A percentile compares a stretch with the other conserved stretches of the same genome.
Evolutionary conservation across 2,888 invertebrate genomes (phyloP).

Genomic region (Heliconius erato): DNA sequence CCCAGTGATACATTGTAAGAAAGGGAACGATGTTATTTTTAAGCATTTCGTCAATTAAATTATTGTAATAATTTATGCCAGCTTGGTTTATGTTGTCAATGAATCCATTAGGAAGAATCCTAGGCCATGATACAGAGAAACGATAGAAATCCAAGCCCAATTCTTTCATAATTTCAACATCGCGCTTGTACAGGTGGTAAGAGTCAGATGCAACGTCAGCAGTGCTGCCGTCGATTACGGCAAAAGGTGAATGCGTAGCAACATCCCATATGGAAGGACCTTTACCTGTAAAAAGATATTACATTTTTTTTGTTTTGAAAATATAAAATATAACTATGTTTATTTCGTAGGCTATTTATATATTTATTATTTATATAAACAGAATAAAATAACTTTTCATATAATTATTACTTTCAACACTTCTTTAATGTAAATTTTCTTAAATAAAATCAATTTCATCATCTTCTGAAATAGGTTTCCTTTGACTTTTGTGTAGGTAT

Average conservation of each 20-base stretch:
- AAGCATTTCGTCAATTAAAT: constrained; percentile 85
- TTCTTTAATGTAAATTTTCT: too few relatives aligned
- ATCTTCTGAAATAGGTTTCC: too few relatives aligned
- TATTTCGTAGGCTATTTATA: too few relatives aligned
- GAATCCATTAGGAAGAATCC: constrained; percentile 87
- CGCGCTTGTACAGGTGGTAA: constrained; percentile 86
- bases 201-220: constrained; percentile 87
- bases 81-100: constrained; percentile 83
- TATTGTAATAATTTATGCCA: constrained; percentile 88
- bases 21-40: constrained; percentile 81
- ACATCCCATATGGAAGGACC: constrained; percentile 86
- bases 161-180: constrained; percentile 76
- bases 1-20: constrained; percentile 86
- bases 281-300: constrained; percentile 76
- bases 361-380: too few relatives aligned
- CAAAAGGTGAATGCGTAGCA: constrained; percentile 63
- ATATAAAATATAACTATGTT: too few relatives aligned
- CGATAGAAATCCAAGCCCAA: constrained; percentile 83
- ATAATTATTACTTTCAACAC: too few relatives aligned
- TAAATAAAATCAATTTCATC: too few relatives aligned
- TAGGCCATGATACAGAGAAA: constrained; percentile 88
- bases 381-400: too few relatives aligned
- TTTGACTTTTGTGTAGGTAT: too few relatives aligned
- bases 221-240: constrained; percentile 63
- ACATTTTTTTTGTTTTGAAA: too few relatives aligned